Percentiles rank a stretch among this genome's conserved stretches.
These are phyloP conservation scores for Apodemia mormo DNA, from an alignment of 2,888 invertebrate genomes.

Conservation along the genomic window DNA sequence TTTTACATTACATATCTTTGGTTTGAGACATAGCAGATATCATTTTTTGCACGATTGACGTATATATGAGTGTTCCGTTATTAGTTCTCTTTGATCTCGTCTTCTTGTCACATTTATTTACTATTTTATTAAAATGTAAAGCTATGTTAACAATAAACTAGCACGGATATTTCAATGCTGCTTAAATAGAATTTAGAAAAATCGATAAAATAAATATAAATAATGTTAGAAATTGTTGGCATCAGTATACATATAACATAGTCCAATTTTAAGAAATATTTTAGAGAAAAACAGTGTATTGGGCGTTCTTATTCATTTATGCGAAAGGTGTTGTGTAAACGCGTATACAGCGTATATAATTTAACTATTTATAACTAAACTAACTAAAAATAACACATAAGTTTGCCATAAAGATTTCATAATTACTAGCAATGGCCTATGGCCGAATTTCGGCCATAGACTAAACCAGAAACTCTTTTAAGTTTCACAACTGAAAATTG, in stretches of 20 bases:
- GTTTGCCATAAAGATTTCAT: too few relatives aligned
- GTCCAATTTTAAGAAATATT: neutral
- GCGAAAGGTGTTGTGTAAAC: too few relatives aligned
- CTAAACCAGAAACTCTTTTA: too few relatives aligned
- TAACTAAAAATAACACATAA: too few relatives aligned
- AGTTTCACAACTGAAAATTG: too few relatives aligned
- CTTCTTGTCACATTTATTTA: constrained; percentile 27
- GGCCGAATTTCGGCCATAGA: too few relatives aligned
- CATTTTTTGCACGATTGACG: constrained; percentile 69
- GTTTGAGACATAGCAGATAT: constrained; percentile 75
- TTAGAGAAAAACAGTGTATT: neutral
- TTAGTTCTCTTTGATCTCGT: constrained; percentile 74
- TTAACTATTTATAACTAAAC: too few relatives aligned
- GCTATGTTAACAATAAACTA: constrained; percentile 6
- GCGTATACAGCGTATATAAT: too few relatives aligned
- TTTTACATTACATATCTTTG: constrained; percentile 37
- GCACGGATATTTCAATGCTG: neutral
- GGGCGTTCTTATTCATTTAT: neutral
- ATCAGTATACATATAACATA: neutral
- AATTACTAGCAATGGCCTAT: too few relatives aligned
- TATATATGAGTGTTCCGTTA: constrained; percentile 72
- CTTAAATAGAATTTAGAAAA: neutral
- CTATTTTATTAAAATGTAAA: neutral
- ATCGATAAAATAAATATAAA: neutral
- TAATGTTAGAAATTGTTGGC: neutral